phyloP scores from a whole-genome alignment of 1,140 invertebrate species.

The Alviniconcha marisindica region DNA sequence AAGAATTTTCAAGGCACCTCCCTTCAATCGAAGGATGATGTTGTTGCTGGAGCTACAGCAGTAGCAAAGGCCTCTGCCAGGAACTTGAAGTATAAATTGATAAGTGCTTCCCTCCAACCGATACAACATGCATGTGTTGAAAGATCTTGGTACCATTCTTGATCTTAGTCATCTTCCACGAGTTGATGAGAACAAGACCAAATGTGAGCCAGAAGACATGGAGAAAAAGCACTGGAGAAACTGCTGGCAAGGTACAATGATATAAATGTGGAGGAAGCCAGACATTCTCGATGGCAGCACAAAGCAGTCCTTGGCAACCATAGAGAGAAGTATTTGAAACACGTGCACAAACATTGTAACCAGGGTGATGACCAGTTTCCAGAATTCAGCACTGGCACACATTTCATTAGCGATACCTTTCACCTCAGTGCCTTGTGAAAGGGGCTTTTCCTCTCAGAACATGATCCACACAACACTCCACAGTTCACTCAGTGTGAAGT shows the following conservation, averaged over 20 bases:
- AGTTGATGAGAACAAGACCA: background rate
- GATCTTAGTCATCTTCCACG: background rate
- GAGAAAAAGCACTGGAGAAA: background rate
- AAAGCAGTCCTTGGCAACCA: background rate
- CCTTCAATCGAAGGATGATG: background rate
- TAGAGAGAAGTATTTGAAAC: background rate
- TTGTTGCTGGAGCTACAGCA: background rate
- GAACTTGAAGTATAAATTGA: background rate
- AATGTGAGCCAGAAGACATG: background rate
- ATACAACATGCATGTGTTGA: background rate
- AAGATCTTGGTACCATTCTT: background rate
- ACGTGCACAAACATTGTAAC: background rate
- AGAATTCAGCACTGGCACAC: constrained; percentile 35
- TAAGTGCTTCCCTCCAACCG: background rate
- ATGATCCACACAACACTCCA: constrained; percentile 20
- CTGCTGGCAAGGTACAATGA: background rate
- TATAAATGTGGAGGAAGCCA: background rate
- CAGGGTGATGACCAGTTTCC: constrained; percentile 38
- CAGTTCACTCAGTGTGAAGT: background rate
- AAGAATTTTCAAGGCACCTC: background rate
- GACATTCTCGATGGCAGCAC: background rate
- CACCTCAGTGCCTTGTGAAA: constrained; percentile 49
- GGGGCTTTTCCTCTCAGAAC: constrained; percentile 47
- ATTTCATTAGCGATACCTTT: constrained; percentile 43
- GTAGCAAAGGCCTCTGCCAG: background rate